These are phyloP conservation scores for Vulpes vulpes DNA, from an alignment of 2,113 vertebrate genomes.

Conservation along the genomic window DNA sequence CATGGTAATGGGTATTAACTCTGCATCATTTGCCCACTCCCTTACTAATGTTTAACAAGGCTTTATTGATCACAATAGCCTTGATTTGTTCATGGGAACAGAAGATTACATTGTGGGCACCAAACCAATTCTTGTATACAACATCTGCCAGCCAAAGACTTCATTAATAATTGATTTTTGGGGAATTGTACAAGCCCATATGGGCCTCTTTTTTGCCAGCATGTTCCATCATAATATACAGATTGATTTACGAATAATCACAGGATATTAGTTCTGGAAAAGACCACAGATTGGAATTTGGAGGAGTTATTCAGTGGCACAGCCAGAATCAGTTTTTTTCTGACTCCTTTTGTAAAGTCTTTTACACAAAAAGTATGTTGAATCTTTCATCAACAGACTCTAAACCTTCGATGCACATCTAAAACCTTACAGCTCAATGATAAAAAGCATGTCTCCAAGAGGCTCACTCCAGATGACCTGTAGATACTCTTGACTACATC, in stretches of 20 bases:
- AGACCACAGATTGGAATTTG: background rate
- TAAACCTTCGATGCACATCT: background rate
- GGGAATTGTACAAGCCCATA: constrained; percentile 44
- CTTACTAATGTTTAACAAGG: constrained; percentile 79
- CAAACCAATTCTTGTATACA: constrained; percentile 38
- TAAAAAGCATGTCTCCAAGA: background rate
- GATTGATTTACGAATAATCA: constrained; percentile 60
- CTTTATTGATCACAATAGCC: constrained; percentile 79
- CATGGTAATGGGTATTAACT: constrained; percentile 54
- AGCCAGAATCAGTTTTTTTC: constrained; percentile 37
- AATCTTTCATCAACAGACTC: constrained; percentile 6
- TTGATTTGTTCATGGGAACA: constrained; percentile 73
- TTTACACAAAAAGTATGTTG: background rate
- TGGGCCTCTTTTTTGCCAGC: constrained; percentile 61
- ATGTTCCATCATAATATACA: constrained; percentile 39
- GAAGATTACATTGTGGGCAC: constrained; percentile 68
- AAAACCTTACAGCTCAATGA: constrained; percentile 11
- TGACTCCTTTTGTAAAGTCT: constrained; percentile 30
- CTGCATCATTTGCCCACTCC: constrained; percentile 51
- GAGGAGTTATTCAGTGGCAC: constrained; percentile 17
- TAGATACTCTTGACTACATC: background rate
- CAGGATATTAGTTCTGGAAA: constrained; percentile 35
- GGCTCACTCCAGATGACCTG: background rate
- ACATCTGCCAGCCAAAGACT: constrained; percentile 46
- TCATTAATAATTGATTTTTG: constrained; percentile 75